phyloP scores from a whole-genome alignment of 2,113 vertebrate species.

The Grus americana region DNA sequence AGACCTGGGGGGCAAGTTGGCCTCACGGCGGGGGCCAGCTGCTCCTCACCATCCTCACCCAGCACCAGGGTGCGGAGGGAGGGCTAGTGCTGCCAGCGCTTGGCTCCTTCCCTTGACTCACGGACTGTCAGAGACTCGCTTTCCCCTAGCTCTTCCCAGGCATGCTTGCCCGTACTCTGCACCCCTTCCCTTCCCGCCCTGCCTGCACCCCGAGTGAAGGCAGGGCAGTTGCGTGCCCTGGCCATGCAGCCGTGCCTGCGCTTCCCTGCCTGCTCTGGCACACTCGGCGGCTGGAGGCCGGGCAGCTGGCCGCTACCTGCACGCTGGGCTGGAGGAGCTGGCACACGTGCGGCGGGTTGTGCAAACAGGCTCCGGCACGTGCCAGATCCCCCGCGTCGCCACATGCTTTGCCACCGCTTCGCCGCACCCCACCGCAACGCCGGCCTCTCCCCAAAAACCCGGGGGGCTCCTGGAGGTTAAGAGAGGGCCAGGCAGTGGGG shows the following conservation, averaged over 20 bases:
- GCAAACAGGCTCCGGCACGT: not conserved
- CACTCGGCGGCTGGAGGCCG: not conserved
- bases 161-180: accelerated
- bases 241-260: not conserved
- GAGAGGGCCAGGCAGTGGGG: too few relatives aligned
- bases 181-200: not conserved
- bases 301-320: not conserved
- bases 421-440: not conserved
- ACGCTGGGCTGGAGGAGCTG: not conserved
- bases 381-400: not conserved
- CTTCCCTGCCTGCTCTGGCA: not conserved
- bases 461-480: not conserved
- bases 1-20: not conserved
- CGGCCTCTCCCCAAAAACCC: not conserved
- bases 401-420: not conserved
- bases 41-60: not conserved
- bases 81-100: not conserved
- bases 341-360: not conserved
- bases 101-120: not conserved
- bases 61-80: not conserved
- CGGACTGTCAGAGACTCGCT: not conserved
- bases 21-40: not conserved
- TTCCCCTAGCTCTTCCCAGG: not conserved
- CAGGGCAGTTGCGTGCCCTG: not conserved
- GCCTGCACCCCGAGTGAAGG: too few relatives aligned